Conservation (phyloP, 2,113 vertebrate genomes). For the Dascyllus trimaculatus region DNA sequence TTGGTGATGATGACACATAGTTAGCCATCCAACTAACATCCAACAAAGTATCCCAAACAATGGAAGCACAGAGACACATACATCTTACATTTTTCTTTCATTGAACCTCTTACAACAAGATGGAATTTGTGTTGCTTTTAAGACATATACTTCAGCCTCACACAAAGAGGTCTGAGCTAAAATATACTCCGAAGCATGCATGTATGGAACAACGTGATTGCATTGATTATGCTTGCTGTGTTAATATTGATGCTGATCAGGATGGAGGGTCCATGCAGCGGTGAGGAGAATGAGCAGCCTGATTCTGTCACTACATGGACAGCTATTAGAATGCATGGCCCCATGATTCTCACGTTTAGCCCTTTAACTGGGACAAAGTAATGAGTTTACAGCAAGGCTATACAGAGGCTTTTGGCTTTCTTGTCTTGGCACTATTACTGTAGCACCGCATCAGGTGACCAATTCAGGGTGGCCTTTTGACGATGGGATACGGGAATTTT, state of each 20-base stretch:
- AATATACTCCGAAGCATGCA: background rate
- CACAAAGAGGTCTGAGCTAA: background rate
- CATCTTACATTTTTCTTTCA: too few species aligned
- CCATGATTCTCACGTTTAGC: conserved; percentile 57
- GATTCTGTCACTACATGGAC: conserved; percentile 75
- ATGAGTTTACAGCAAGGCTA: conserved; percentile 32
- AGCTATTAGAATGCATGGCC: conserved; percentile 64
- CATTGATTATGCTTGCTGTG: background rate
- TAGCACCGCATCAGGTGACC: background rate
- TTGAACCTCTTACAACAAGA: too few species aligned
- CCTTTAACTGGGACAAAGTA: conserved; percentile 70
- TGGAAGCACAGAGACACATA: too few species aligned
- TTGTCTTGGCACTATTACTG: background rate
- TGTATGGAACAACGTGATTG: background rate
- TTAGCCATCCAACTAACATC: too few species aligned
- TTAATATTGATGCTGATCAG: conserved; percentile 27
- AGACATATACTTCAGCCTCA: background rate
- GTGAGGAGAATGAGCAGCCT: conserved; percentile 57
- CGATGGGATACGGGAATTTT: background rate
- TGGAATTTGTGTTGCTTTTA: too few species aligned
- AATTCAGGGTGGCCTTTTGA: conserved; percentile 6
- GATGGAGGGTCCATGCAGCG: conserved; percentile 19
- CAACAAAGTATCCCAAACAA: too few species aligned
- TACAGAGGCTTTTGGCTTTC: conserved; percentile 16
- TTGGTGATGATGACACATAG: too few species aligned